These are phyloP conservation scores for Nothobranchius furzeri DNA, from an alignment of 2,113 vertebrate species.

Conservation along the genomic window DNA sequence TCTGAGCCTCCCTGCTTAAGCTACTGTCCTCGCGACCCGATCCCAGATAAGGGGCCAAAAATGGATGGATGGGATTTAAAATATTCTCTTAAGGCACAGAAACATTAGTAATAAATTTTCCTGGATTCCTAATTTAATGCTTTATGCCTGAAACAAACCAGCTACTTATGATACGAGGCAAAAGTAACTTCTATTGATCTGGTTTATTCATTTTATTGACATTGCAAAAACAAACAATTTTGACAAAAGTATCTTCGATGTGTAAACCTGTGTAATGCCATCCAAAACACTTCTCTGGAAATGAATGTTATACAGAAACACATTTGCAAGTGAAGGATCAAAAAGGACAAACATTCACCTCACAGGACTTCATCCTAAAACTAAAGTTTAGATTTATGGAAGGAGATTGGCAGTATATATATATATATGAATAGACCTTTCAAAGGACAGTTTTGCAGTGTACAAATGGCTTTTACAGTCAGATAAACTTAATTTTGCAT, in stretches of 20 bases:
- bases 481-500: background rate
- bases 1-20: too few species aligned
- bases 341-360: too few species aligned
- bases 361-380: too few species aligned
- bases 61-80: too few species aligned
- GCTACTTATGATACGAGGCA: background rate
- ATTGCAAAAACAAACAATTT: background rate
- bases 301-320: constrained; percentile 6
- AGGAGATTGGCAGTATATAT: constrained; percentile 52
- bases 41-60: too few species aligned
- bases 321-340: background rate
- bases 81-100: too few species aligned
- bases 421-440: constrained; percentile 59
- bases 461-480: constrained; percentile 67
- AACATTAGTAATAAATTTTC: too few species aligned
- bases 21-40: too few species aligned
- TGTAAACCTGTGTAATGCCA: background rate
- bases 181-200: background rate
- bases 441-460: constrained; percentile 39
- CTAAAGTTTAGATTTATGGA: constrained; percentile 41
- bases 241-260: background rate
- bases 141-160: background rate
- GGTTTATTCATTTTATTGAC: background rate
- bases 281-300: constrained; percentile 24
- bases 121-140: background rate